Evolutionary conservation across 2,888 invertebrate genomes (phyloP).

Genomic region (Eumerus sabulonum): DNA sequence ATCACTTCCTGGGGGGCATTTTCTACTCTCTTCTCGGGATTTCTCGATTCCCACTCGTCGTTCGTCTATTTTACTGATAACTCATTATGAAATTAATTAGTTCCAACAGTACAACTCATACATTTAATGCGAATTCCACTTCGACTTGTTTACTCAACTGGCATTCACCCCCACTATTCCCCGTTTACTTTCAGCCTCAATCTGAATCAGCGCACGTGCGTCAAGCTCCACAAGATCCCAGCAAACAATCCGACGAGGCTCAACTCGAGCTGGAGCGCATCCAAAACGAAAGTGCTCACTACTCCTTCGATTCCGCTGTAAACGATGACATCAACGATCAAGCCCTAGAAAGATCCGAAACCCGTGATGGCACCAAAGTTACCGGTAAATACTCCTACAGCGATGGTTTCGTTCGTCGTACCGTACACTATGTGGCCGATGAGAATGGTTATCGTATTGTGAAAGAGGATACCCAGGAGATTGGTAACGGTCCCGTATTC

Average conservation of each 20-base stretch:
- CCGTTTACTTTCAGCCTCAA: too few relatives aligned
- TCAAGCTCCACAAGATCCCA: conserved; percentile 53
- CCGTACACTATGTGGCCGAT: conserved; percentile 82
- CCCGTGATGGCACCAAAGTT: conserved; percentile 74
- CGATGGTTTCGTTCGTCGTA: conserved; percentile 81
- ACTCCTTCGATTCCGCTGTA: conserved; percentile 78
- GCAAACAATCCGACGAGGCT: conserved; percentile 40
- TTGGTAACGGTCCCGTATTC: conserved; percentile 80
- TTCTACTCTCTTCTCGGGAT: too few relatives aligned
- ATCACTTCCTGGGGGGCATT: background rate
- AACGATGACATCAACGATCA: conserved; percentile 80
- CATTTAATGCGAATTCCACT: too few relatives aligned
- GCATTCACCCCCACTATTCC: too few relatives aligned
- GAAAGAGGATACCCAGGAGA: conserved; percentile 79
- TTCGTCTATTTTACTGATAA: too few relatives aligned
- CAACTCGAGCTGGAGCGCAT: conserved; percentile 70
- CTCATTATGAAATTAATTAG: too few relatives aligned
- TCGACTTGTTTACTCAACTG: too few relatives aligned
- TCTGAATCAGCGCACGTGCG: conserved; percentile 38
- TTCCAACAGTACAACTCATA: too few relatives aligned
- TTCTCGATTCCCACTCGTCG: too few relatives aligned
- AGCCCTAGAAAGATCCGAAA: conserved; percentile 77
- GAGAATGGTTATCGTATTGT: conserved; percentile 82
- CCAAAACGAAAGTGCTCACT: conserved; percentile 79
- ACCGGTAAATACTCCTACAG: conserved; percentile 82